Base-by-base conservation (phyloP, 2,888 invertebrate genomes). In the Dichetophora obliterata region DNA sequence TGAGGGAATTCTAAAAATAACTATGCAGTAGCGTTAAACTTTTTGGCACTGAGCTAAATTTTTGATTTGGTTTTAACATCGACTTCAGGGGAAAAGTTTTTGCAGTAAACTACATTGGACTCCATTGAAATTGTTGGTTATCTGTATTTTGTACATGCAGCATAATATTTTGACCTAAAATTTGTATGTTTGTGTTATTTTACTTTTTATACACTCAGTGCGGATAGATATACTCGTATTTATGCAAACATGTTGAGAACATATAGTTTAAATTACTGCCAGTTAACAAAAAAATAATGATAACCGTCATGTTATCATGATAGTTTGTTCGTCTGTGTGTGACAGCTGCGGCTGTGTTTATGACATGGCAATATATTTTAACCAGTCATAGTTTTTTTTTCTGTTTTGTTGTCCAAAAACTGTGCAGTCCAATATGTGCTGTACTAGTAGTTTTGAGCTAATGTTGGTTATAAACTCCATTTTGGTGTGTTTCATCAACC, bases 301-400 rank as follows among this genome's bases (percentile, higher is more conserved):
- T 48, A 8, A 66, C 34, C 52, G 31, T 50, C 19, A 66, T 43
- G 65, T 27, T 65, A 65, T 74, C 66, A 34, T 65, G 65, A 57
- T 66, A 19, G 22, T 43, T 19, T 59, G 27, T 59, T 8, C 27
- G 48, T 22, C 48, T 68, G 68, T 43, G 48, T 59, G 61, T 75
- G 75, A 75, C 75, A 75, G 59, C 69, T 75, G 75, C 19, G 75
- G 69, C 34, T 37, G 61, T 11, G 75, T 48, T 75, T 69, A 61
- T 75, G 75, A 75, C 69, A 69, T 69, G 59, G 52, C 43, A 48
- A 75, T 61, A 73, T 73, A 50, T 61, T 43, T 27, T 50, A n/a
- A 16, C 50, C 27, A 27, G 68, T 50, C 68, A 50, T 68, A 50
- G 68, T 68, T 68, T 68, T 68, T 68, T 48, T 11, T 37, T 2